These are phyloP conservation scores for Thunnus maccoyii DNA, from an alignment of 2,113 vertebrate genomes.

Conservation along the genomic window DNA sequence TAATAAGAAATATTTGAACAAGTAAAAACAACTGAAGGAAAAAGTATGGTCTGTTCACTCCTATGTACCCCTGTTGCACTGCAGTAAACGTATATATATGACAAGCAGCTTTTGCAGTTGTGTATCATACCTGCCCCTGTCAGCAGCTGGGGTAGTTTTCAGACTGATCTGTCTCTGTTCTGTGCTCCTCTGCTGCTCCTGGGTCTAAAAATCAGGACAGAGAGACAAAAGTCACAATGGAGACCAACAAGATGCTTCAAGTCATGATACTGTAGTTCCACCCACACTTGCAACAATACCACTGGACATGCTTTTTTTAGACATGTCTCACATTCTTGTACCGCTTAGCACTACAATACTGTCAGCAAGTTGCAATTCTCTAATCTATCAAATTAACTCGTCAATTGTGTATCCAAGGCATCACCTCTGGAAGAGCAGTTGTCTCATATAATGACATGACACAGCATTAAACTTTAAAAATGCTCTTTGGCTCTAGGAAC, in stretches of 20 bases:
- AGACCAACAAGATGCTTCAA: not conserved
- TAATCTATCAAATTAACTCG: too few relatives aligned
- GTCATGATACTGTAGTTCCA: not conserved
- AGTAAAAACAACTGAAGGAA: not conserved
- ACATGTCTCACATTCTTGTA: not conserved
- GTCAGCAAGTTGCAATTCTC: too few relatives aligned
- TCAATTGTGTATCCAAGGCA: not conserved
- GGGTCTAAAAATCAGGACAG: slow-evolving; percentile 81
- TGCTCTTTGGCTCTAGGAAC: not conserved
- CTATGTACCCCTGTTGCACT: too few relatives aligned
- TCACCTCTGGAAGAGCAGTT: not conserved
- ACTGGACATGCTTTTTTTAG: not conserved
- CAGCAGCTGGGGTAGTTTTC: slow-evolving; percentile 92
- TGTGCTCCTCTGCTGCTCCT: slow-evolving; percentile 92
- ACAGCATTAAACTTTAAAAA: not conserved
- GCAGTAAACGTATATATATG: not conserved
- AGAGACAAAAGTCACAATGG: not conserved
- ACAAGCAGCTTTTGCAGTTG: not conserved
- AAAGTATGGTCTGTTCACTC: not conserved
- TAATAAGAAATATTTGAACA: not conserved
- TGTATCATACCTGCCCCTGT: slow-evolving; percentile 92
- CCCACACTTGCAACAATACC: not conserved
- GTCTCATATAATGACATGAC: not conserved
- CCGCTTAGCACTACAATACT: not conserved
- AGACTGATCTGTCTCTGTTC: slow-evolving; percentile 92